These are phyloP conservation scores for Heliopora coerulea DNA, from an alignment of 92 coral and sea anemone genomes.

Conservation along the genomic window DNA sequence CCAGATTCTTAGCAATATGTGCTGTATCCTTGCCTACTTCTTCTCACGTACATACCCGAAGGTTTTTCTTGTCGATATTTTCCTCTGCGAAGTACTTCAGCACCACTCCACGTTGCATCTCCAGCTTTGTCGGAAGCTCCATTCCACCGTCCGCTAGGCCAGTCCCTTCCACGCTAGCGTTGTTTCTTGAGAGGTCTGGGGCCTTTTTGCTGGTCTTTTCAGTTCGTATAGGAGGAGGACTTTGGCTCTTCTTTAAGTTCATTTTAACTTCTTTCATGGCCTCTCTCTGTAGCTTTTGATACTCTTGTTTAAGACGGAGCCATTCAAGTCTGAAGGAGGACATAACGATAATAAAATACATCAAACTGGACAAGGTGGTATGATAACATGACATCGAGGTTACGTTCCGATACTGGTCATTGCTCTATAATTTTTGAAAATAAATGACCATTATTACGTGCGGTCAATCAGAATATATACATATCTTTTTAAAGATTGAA, in stretches of 20 bases:
- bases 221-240: neutral
- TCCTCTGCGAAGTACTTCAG: conserved; percentile 57
- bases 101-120: conserved; percentile 75
- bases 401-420: too few species aligned
- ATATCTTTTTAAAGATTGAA: too few species aligned
- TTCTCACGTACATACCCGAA: too few species aligned
- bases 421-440: too few species aligned
- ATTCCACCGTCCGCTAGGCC: conserved; percentile 14
- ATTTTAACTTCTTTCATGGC: conserved; percentile 83
- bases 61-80: conserved; percentile 52
- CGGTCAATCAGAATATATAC: too few species aligned
- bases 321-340: conserved; percentile 69
- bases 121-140: conserved; percentile 33
- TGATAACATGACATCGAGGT: too few species aligned
- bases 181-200: neutral
- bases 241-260: conserved; percentile 59
- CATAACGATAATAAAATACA: neutral
- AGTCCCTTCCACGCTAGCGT: neutral
- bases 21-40: too few species aligned
- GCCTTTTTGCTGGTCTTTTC: neutral
- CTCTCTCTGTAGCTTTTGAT: conserved; percentile 77
- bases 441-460: too few species aligned
- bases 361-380: too few species aligned
- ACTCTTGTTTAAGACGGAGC: conserved; percentile 80
- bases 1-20: too few species aligned